phyloP scores from a whole-genome alignment of 2,797 vertebrate genomes.

The Eurystomus glaucurus region DNA sequence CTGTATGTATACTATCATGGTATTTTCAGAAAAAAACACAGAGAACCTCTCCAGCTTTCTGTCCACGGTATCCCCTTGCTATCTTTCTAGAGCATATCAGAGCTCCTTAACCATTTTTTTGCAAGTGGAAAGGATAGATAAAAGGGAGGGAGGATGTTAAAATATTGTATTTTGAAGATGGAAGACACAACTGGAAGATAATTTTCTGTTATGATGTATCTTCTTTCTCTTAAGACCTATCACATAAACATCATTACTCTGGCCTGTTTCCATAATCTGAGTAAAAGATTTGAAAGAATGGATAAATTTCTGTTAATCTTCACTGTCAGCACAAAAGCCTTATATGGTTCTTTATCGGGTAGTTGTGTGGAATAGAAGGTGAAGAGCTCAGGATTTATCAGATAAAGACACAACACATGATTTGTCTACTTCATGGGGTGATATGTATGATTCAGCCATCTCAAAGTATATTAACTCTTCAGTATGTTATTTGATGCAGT shows the following conservation, averaged over 20 bases:
- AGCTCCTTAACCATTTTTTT: not conserved
- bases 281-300: not conserved
- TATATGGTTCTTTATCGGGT: not conserved
- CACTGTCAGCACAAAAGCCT: not conserved
- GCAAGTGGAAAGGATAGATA: not conserved
- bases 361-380: not conserved
- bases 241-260: not conserved
- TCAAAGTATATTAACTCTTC: not conserved
- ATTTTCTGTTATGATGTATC: not conserved
- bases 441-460: not conserved
- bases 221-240: not conserved
- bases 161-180: not conserved
- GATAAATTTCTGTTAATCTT: not conserved
- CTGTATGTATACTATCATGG: accelerated
- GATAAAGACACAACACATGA: not conserved
- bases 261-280: accelerated
- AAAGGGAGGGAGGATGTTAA: not conserved
- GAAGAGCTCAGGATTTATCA: not conserved
- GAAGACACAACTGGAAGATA: not conserved
- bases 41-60: not conserved
- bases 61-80: not conserved
- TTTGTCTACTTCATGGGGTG: not conserved
- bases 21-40: not conserved
- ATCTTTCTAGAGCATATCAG: not conserved
- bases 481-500: not conserved